Evolutionary conservation across 1,140 invertebrate species (phyloP).

Genomic region (Drosophila teissieri): DNA sequence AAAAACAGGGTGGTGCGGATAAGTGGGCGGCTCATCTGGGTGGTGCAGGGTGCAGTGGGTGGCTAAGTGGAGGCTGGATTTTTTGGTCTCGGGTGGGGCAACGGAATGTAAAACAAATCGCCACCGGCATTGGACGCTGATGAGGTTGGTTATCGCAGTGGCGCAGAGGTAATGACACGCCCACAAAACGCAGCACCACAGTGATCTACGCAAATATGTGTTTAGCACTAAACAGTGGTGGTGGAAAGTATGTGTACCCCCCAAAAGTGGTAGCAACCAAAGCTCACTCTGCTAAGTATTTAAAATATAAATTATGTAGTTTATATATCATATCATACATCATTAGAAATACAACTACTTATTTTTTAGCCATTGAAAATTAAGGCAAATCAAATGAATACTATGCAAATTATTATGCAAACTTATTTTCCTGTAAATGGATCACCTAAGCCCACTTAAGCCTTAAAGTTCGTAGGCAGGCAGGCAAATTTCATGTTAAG

Average conservation of each 20-base stretch:
- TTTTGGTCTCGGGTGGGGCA: slow-evolving; percentile 27
- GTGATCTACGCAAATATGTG: neutral
- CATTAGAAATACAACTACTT: neutral
- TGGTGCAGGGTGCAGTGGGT: neutral
- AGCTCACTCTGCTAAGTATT: too few species aligned
- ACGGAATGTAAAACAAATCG: slow-evolving; percentile 54
- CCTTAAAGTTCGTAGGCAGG: neutral
- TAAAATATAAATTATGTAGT: too few species aligned
- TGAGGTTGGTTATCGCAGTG: slow-evolving; percentile 37
- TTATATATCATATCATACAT: too few species aligned
- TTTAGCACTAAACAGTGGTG: neutral
- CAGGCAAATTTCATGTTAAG: slow-evolving; percentile 13
- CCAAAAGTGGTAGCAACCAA: too few species aligned
- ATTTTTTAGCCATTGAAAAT: neutral
- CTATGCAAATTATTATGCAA: neutral
- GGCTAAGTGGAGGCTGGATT: neutral
- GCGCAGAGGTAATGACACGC: slow-evolving; percentile 26
- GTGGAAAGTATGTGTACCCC: neutral
- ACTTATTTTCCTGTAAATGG: neutral
- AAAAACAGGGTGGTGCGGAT: neutral
- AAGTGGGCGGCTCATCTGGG: neutral
- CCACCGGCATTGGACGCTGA: slow-evolving; percentile 32
- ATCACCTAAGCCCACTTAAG: neutral
- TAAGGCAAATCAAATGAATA: neutral
- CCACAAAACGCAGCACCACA: neutral